These are phyloP conservation scores for Chironomus striatipennis DNA, from an alignment of 1,140 invertebrate species.

Conservation along the genomic window DNA sequence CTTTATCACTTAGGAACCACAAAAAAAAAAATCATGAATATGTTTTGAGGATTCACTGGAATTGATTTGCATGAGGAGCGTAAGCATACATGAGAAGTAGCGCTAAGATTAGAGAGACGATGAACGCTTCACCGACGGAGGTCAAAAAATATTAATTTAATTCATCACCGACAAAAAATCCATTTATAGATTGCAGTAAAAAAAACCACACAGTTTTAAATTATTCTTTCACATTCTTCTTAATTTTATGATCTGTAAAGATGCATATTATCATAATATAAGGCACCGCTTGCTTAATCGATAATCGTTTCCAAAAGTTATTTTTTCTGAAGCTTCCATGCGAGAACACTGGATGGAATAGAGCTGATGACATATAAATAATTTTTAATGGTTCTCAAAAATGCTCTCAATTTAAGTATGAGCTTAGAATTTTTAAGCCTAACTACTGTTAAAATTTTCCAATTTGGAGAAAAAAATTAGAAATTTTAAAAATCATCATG, in stretches of 20 bases:
- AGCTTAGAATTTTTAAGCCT: no score
- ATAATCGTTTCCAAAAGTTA: neutral
- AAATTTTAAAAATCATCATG: no score
- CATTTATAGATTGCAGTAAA: neutral
- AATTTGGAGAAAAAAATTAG: no score
- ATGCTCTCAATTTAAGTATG: no score
- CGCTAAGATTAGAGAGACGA: no score
- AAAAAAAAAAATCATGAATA: no score
- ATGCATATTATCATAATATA: neutral
- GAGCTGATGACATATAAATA: no score
- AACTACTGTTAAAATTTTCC: no score
- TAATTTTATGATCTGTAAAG: constrained; percentile 5
- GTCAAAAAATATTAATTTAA: neutral
- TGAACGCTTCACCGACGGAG: no score
- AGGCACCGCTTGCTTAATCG: neutral
- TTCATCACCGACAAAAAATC: neutral
- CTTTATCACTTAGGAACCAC: no score
- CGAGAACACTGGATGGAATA: no score
- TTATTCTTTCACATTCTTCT: neutral
- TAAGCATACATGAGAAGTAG: neutral
- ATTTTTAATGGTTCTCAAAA: no score
- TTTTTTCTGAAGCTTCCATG: neutral
- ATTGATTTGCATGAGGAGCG: neutral
- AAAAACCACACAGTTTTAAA: neutral
- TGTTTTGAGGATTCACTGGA: neutral